phyloP scores from a whole-genome alignment of 2,888 invertebrate species.

The Caenorhabditis sp. region DNA sequence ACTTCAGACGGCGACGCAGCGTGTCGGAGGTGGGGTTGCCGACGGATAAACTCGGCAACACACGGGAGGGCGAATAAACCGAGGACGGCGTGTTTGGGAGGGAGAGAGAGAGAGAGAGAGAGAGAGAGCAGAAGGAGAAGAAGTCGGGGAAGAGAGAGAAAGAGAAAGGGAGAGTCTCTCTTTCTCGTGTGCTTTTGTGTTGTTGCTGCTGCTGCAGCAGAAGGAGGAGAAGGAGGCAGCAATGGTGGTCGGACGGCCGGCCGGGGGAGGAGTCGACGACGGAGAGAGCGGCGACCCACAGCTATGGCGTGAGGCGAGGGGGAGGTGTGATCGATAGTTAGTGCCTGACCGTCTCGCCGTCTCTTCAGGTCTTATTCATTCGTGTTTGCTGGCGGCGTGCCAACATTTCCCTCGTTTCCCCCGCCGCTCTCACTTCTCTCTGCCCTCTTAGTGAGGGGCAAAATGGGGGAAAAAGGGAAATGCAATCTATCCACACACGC shows the following conservation, averaged over 20 bases:
- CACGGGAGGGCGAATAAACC: conserved; percentile 21
- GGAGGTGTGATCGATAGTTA: conserved; percentile 58
- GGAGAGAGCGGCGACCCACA: background rate
- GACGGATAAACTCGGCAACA: conserved; percentile 21
- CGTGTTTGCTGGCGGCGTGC: conserved; percentile 60
- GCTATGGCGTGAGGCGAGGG: too few species aligned
- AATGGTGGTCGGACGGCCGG: conserved; percentile 14
- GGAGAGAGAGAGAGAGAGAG: background rate
- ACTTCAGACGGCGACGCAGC: conserved; percentile 36
- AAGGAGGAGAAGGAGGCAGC: conserved; percentile 3
- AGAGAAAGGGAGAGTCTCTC: background rate
- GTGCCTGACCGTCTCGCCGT: conserved; percentile 29
- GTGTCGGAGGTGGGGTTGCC: conserved; percentile 14
- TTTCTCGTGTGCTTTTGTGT: conserved; percentile 37
- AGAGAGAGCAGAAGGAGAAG: background rate
- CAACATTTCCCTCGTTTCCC: conserved; percentile 33
- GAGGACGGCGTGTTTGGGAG: background rate
- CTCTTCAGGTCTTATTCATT: background rate
- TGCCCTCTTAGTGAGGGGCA: conserved; percentile 24
- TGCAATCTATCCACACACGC: conserved; percentile 40
- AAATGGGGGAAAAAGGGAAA: conserved; percentile 5
- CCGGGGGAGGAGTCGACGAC: conserved; percentile 14
- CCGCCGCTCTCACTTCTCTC: conserved; percentile 35
- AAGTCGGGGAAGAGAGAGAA: conserved; percentile 4
- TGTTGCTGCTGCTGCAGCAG: conserved; percentile 33